Conservation (phyloP, 2,113 vertebrate genomes). For the Orycteropus afer region DNA sequence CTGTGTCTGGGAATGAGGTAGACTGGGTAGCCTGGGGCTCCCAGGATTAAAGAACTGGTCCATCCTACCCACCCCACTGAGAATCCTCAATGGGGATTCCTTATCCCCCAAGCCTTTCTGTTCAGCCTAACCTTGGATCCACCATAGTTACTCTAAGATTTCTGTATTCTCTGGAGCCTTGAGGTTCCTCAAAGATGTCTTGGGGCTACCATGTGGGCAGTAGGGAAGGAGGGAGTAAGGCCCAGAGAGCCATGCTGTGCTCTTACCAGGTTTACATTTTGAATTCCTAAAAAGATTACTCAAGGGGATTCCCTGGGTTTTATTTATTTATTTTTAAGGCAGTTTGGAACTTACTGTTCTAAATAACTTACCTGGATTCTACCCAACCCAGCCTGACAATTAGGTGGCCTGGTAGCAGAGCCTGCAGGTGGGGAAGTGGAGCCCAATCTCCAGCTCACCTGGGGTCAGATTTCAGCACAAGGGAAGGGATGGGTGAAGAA, state of each 20-base stretch:
- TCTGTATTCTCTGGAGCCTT: not conserved
- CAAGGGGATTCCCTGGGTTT: not conserved
- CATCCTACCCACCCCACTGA: not conserved
- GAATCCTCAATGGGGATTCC: not conserved
- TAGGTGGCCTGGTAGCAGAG: not conserved
- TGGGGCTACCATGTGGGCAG: not conserved
- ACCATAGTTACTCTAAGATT: not conserved
- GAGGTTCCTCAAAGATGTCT: not conserved
- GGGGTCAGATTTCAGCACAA: not conserved
- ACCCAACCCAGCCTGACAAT: not conserved
- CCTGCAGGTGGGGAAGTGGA: not conserved
- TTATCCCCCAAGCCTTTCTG: not conserved
- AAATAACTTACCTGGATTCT: not conserved
- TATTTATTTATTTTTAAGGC: not conserved
- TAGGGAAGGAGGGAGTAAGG: not conserved
- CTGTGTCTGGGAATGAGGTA: not conserved
- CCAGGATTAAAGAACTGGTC: not conserved
- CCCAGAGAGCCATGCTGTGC: not conserved
- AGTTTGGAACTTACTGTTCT: not conserved
- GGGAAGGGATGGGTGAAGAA: not conserved
- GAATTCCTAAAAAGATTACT: not conserved
- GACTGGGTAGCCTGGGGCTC: not conserved
- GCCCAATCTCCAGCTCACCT: not conserved
- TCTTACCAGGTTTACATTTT: not conserved
- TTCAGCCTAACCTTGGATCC: not conserved